Evolutionary conservation across 2,888 invertebrate genomes (phyloP), one percentile per base, ranked within the genome.

Genomic region (Polydrusus pterygomalis): DNA sequence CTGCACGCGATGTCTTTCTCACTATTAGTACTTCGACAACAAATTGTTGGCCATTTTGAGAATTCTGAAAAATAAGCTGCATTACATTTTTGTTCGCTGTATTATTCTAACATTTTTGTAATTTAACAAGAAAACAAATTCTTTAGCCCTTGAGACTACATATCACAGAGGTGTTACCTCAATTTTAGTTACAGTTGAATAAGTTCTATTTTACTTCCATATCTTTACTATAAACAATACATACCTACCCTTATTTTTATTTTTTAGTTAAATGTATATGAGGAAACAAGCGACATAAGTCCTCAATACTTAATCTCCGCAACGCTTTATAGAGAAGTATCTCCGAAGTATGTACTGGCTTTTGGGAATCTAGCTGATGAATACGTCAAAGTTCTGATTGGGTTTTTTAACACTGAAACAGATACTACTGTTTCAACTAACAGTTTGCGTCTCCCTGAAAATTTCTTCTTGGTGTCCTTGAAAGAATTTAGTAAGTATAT

Each of bases 201-300:
- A n/a, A n/a, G 25, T 25, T 25, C 1, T 25, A 5, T 25, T 25
- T 25, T 25, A 5, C 25, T 25, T 25, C 25, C 5, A 25, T 3
- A 43, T n/a, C n/a, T 43, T 43, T n/a, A 9, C 34, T 10, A 2
- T 34, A 34, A 43, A 3, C 10, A 43, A 43, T 6, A 40, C 8
- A 5, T 40, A 40, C n/a, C n/a, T n/a, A n/a, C n/a, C n/a, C n/a
- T 51, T 20, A 25, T 3, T 5, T 25, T n/a, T 54, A 15, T 34
- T 17, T 74, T 75, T 63, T 69, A 70, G 70, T 40, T 71, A 82
- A 93, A 89, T 83, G 87, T 94, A 63, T 89, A 95, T 82, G 91
- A 93, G 78, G 95, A 95, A 86, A 90, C 91, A 75, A 87, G 90
- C 17, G 95, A 95, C 85, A 88, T 90, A 0, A 87, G 88, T 0